Base-by-base conservation (phyloP, 2,797 vertebrate species). In the Chelidonichthys spinosus region DNA sequence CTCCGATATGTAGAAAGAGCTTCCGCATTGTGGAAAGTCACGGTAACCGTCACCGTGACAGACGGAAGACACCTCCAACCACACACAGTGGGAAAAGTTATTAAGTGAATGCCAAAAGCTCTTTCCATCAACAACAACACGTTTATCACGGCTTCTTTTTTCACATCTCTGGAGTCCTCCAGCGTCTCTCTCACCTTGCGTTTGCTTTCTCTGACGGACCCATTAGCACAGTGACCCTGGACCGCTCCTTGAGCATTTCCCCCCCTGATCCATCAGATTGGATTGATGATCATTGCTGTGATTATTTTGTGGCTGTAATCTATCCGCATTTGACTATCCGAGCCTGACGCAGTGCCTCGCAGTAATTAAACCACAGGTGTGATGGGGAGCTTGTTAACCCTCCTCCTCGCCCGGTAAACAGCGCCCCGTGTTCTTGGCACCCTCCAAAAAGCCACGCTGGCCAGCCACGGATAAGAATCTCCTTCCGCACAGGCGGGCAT, bases 111-210 rank as follows among this genome's bases (percentile, higher is more conserved):
- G 91, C 85, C 92, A 89, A 85, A 85, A 83, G 81, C 78, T 82
- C 83, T 95, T 93, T 93, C 84, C 87, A 89, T 94, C 92, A 92
- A 83, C 35, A 66, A 72, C 84, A 82, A 86, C 76, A 84, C 90
- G 76, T 88, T 91, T 87, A 90, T 90, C 79, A 82, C 83, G 71
- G 18, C 44, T 50, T 77, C 75, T 43, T n/a, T 71, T 56, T 33
- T 66, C 47, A 25, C 55, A 46, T 43, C 55, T 83, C 52, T 53
- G 7, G 11, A 76, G 74, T 72, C 49, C 40, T 64, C 60, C 50
- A 75, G 55, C 55, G 50, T 70, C 40, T 72, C 56, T 63, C 17
- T 18, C 44, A 76, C 55, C 35, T 52, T 78, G 54, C 58, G 6
- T 67, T 72, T 81, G 33, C 37, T 77, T 44, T 73, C 9, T 76